phyloP scores from a whole-genome alignment of 2,888 invertebrate genomes.

The Drosophila sordidula region DNA sequence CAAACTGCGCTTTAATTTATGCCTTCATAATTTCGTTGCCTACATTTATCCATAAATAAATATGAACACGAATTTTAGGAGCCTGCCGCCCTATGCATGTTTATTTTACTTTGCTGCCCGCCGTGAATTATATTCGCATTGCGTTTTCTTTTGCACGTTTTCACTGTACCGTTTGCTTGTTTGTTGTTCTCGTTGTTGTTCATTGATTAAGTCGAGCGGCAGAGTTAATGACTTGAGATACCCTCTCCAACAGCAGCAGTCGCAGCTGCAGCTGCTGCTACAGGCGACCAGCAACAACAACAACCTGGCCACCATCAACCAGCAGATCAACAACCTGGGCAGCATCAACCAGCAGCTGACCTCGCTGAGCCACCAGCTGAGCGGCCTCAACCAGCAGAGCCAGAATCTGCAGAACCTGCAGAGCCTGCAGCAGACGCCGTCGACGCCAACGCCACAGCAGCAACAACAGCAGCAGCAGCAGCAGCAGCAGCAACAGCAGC shows the following conservation, averaged over 20 bases:
- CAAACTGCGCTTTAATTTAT: conserved; percentile 59
- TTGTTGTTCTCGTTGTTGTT: conserved; percentile 42
- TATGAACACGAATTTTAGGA: conserved; percentile 6
- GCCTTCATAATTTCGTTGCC: conserved; percentile 55
- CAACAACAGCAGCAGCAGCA: conserved; percentile 54
- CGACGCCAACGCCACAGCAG: conserved; percentile 78
- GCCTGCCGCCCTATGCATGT: conserved; percentile 43
- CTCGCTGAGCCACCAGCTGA: conserved; percentile 84
- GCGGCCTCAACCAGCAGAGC: conserved; percentile 85
- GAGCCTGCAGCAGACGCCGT: conserved; percentile 72
- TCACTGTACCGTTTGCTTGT: conserved; percentile 36
- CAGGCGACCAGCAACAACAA: conserved; percentile 84
- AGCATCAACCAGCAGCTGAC: conserved; percentile 85
- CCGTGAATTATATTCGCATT: conserved; percentile 20
- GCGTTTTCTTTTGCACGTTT: conserved; percentile 62
- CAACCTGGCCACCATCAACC: conserved; percentile 84
- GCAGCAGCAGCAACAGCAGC: conserved; percentile 56
- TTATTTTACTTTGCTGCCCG: conserved; percentile 53
- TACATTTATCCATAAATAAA: conserved; percentile 27
- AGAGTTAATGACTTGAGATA: conserved; percentile 57
- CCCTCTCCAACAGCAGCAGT: conserved; percentile 64
- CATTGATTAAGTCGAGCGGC: conserved; percentile 37
- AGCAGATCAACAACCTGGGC: conserved; percentile 84
- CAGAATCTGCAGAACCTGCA: conserved; percentile 85
- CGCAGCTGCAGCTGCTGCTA: conserved; percentile 83